Conservation (phyloP, 2,113 vertebrate genomes). For the Opisthocomus hoazin region DNA sequence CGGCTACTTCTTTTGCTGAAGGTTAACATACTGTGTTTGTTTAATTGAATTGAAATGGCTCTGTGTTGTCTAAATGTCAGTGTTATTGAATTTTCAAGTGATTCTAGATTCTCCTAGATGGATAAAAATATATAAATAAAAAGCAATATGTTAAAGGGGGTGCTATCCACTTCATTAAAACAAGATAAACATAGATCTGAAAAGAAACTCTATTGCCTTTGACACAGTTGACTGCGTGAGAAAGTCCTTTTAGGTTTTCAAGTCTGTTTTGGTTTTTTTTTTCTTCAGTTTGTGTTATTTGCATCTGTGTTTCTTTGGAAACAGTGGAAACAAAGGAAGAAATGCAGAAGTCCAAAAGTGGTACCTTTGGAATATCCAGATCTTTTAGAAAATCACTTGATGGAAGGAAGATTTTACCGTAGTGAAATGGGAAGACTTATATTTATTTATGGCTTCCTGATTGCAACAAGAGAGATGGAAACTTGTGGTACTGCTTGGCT, state of each 20-base stretch:
- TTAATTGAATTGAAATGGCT: constrained; percentile 79
- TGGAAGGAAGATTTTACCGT: background rate
- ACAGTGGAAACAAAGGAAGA: background rate
- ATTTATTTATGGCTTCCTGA: background rate
- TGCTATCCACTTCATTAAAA: background rate
- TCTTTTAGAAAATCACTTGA: background rate
- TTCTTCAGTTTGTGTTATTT: background rate
- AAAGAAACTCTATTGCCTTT: constrained; percentile 5
- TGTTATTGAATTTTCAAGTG: constrained; percentile 69
- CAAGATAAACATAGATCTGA: background rate
- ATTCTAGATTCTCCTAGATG: constrained; percentile 28
- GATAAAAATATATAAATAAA: constrained; percentile 30
- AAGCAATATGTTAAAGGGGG: background rate
- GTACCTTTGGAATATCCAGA: background rate
- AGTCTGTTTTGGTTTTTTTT: background rate
- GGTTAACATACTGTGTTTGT: constrained; percentile 72
- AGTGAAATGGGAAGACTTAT: background rate
- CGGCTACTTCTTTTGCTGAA: constrained; percentile 73
- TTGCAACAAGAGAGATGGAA: background rate
- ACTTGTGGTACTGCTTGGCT: background rate
- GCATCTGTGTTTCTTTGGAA: background rate
- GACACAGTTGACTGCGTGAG: background rate
- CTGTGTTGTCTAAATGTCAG: constrained; percentile 74
- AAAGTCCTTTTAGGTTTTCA: background rate
- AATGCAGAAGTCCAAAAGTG: background rate